Percentiles rank a stretch among this genome's conserved stretches.
phyloP scores from a whole-genome alignment of 2,888 invertebrate genomes.

The Cosmopolites sordidus region DNA sequence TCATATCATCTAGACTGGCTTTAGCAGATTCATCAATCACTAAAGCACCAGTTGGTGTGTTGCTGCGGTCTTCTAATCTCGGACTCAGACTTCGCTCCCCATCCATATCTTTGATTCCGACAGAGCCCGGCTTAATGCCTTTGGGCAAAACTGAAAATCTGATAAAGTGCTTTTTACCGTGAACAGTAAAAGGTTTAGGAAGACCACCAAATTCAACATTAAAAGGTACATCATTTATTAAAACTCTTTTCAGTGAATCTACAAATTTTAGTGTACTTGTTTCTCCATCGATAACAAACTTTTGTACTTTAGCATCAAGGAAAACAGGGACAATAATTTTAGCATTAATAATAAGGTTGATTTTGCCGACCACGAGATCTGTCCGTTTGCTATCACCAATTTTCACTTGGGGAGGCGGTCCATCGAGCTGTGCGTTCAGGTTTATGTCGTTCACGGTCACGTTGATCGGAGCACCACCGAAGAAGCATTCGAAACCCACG shows the following conservation, averaged over 20 bases:
- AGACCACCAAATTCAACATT: conserved; percentile 79
- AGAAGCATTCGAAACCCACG: conserved; percentile 86
- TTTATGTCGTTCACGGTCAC: conserved; percentile 69
- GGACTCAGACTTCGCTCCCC: conserved; percentile 44
- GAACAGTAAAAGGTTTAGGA: conserved; percentile 71
- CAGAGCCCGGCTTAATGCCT: conserved; percentile 66
- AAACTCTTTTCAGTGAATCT: conserved; percentile 69
- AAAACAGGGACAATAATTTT: conserved; percentile 74
- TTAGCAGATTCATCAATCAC: conserved; percentile 41
- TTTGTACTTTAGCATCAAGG: conserved; percentile 78
- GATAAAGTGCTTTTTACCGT: conserved; percentile 74
- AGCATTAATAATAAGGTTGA: conserved; percentile 79
- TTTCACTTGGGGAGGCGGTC: conserved; percentile 90
- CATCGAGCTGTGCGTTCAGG: conserved; percentile 78
- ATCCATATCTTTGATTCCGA: conserved; percentile 70
- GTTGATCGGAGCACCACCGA: conserved; percentile 80
- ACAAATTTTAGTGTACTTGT: conserved; percentile 75
- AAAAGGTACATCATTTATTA: conserved; percentile 74
- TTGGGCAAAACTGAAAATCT: conserved; percentile 75
- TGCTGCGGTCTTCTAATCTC: conserved; percentile 20
- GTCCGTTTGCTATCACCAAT: conserved; percentile 74
- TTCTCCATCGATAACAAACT: conserved; percentile 67
- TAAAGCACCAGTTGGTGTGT: conserved; percentile 31
- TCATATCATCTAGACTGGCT: conserved; percentile 31
- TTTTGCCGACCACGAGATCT: conserved; percentile 80